Base-by-base conservation (phyloP, 2,797 vertebrate species). In the Cirrhinus mrigala region DNA sequence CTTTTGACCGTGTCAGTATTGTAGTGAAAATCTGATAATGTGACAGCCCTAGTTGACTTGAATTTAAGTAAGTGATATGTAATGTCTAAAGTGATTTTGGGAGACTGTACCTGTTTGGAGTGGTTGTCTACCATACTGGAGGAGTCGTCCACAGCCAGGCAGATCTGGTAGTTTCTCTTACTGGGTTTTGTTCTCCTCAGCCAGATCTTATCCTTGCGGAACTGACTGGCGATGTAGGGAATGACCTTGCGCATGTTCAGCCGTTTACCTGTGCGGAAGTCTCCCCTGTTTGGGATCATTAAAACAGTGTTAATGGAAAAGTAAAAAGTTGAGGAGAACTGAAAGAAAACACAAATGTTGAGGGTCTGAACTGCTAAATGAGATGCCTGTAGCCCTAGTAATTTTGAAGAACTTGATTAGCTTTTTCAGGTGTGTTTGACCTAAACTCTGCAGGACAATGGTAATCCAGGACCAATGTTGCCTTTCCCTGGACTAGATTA, bases 181-280 rank as follows among this genome's bases (percentile, higher is more conserved):
- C 97, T 99, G 90, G 98, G 97, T 90, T 98, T 99, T 70, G 97
- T 99, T 89, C 98, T 96, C 90, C 98, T 94, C 92, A 99, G 92
- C 98, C 98, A 99, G 93, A 99, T 99, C 93, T 99, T 99, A 86
- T 99, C 98, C 87, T 99, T 99, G 3, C 98, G 96, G 93, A 99
- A 99, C 90, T 99, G 97, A 85, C 98, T 99, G 89, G 98, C 98
- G 37, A 99, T 97, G 90, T 99, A 99, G 0, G 98, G 98, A 86
- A 99, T 99, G 83, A 99, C 97, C 92, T 99, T 99, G 46, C 97
- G 96, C 97, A 99, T 99, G 94, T 99, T 99, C 73, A 99, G 91
- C 15, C 98, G 95, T 88, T 99, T 99, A 79, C 98, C 98, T 0
- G 98, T 99, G 85, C 98, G 96, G 92, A 96, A 99, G 86, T 99